These are phyloP conservation scores for Python bivittatus DNA, from an alignment of 2,113 vertebrate genomes.

Conservation along the genomic window DNA sequence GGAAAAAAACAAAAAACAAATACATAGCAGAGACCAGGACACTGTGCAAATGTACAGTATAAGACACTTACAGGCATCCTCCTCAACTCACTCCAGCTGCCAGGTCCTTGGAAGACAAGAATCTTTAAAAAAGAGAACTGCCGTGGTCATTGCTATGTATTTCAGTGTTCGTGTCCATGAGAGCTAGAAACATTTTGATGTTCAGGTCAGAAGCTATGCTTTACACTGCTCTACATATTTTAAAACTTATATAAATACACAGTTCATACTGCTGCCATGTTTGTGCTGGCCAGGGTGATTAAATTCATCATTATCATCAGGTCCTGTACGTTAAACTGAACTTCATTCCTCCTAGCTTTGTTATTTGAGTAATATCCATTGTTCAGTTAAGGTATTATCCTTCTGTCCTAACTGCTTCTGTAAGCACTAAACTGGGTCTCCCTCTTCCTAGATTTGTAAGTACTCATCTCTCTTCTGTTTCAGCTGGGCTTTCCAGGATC, in stretches of 20 bases:
- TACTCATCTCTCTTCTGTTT: neutral
- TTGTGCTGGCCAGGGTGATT: neutral
- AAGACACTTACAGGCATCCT: neutral
- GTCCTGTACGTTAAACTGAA: neutral
- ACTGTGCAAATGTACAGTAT: neutral
- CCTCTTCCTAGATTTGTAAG: neutral
- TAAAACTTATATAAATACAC: neutral
- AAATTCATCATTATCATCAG: neutral
- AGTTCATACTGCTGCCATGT: neutral
- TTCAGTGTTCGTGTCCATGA: neutral
- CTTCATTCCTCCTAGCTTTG: neutral
- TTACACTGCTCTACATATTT: neutral
- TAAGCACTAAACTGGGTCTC: neutral
- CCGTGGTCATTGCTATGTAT: neutral
- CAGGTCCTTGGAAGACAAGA: neutral
- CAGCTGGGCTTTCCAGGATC: neutral
- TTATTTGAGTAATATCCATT: neutral
- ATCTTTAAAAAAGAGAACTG: neutral
- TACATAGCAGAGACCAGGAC: neutral
- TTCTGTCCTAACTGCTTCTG: neutral
- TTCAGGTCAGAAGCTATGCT: neutral
- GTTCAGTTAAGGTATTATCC: neutral
- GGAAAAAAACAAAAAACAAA: neutral
- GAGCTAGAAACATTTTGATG: neutral
- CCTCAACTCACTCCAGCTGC: neutral